Evolutionary conservation across 2,113 vertebrate species (phyloP).

Genomic region (Xiphophorus hellerii): DNA sequence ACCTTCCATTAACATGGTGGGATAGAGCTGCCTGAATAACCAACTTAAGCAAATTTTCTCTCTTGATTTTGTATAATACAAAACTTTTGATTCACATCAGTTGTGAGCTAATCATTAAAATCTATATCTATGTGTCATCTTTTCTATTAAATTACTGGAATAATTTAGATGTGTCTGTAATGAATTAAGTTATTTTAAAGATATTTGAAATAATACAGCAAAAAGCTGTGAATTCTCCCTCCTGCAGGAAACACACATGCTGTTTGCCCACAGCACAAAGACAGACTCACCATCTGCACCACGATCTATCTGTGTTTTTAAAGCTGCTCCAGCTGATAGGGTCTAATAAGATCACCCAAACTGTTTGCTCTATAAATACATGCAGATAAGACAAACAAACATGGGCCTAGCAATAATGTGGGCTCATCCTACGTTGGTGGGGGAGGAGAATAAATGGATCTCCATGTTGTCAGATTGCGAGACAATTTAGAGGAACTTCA

Average conservation of each 20-base stretch:
- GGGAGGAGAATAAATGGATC: conserved; percentile 20
- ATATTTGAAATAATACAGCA: conserved; percentile 17
- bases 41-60: no score
- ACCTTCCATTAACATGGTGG: no score
- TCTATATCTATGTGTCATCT: neutral
- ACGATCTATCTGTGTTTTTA: conserved; percentile 67
- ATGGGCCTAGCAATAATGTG: conserved; percentile 27
- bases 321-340: conserved; percentile 59
- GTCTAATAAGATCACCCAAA: conserved; percentile 59
- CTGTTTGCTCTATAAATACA: conserved; percentile 65
- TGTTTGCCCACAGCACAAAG: conserved; percentile 57
- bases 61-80: no score
- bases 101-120: neutral
- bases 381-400: conserved; percentile 62
- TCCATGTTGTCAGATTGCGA: conserved; percentile 18
- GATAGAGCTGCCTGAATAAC: no score
- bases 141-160: neutral
- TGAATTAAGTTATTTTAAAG: conserved; percentile 4
- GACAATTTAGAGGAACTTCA: conserved; percentile 13
- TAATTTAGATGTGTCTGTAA: neutral
- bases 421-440: neutral
- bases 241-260: conserved; percentile 35
- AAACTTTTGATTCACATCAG: no score
- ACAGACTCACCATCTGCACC: conserved; percentile 45
- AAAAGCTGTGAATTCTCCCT: conserved; percentile 30